Conservation (phyloP, 2,888 invertebrate species). For the Lydus trimaculatus region DNA sequence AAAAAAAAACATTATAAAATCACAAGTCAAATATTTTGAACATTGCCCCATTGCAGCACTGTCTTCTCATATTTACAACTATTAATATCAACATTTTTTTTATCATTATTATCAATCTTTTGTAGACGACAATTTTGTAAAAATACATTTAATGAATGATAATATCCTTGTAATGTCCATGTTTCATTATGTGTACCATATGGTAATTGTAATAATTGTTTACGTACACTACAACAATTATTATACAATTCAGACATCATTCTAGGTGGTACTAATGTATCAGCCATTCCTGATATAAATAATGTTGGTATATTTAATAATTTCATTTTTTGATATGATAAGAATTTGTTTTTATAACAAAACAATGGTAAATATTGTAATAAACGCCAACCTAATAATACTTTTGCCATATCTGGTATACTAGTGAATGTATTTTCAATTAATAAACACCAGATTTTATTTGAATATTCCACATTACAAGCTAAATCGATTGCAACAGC, state of each 20-base stretch:
- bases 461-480: conserved; percentile 75
- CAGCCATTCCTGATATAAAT: conserved; percentile 88
- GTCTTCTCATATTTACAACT: conserved; percentile 34
- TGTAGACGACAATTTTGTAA: conserved; percentile 58
- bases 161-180: conserved; percentile 88
- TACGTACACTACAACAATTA: conserved; percentile 76
- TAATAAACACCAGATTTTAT: conserved; percentile 84
- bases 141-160: conserved; percentile 66
- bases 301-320: conserved; percentile 79
- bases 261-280: conserved; percentile 85
- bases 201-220: conserved; percentile 79
- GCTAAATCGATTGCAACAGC: conserved; percentile 91
- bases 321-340: conserved; percentile 77
- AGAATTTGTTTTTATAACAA: conserved; percentile 90
- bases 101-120: conserved; percentile 39
- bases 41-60: conserved; percentile 44
- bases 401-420: conserved; percentile 90
- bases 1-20: conserved; percentile 8
- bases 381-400: conserved; percentile 77
- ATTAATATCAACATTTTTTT: conserved; percentile 36
- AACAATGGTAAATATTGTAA: conserved; percentile 80
- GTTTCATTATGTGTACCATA: conserved; percentile 95
- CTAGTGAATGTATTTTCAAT: conserved; percentile 96
- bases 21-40: conserved; percentile 43
- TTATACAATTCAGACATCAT: conserved; percentile 88